A percentile compares a stretch with the other conserved stretches of the same genome.
Conservation (phyloP, 2,113 vertebrate species). For the Mus pahari region DNA sequence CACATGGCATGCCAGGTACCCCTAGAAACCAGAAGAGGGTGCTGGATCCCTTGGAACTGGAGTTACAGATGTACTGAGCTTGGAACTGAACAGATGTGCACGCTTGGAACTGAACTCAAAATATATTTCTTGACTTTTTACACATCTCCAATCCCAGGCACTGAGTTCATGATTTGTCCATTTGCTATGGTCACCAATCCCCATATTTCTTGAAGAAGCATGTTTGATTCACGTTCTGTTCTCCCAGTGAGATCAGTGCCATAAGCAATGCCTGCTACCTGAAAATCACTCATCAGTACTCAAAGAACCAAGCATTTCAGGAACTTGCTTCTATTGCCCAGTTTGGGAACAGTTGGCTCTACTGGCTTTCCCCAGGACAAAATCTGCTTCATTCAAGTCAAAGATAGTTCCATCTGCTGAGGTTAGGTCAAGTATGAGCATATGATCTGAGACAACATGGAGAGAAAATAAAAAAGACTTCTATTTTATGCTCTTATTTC, state of each 20-base stretch:
- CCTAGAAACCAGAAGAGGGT: not conserved
- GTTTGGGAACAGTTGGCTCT: not conserved
- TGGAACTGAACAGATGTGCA: not conserved
- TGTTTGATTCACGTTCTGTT: not conserved
- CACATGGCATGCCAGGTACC: not conserved
- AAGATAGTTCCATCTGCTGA: not conserved
- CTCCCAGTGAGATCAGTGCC: not conserved
- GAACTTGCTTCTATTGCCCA: not conserved
- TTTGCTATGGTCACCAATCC: not conserved
- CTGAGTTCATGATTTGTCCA: constrained; percentile 46
- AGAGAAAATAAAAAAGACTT: not conserved
- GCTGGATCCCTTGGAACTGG: not conserved
- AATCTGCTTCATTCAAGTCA: not conserved
- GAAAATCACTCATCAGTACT: not conserved
- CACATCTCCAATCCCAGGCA: constrained; percentile 69
- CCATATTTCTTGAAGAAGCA: not conserved
- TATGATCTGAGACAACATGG: not conserved
- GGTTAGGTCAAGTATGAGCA: not conserved
- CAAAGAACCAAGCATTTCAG: constrained; percentile 5
- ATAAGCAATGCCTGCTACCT: not conserved
- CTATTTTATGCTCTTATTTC: not conserved
- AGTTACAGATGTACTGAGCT: not conserved
- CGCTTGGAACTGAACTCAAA: not conserved
- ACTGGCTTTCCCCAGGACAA: not conserved
- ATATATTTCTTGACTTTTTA: constrained; percentile 77